Base-by-base conservation (phyloP, 2,888 invertebrate species). In the Nysson spinosus region DNA sequence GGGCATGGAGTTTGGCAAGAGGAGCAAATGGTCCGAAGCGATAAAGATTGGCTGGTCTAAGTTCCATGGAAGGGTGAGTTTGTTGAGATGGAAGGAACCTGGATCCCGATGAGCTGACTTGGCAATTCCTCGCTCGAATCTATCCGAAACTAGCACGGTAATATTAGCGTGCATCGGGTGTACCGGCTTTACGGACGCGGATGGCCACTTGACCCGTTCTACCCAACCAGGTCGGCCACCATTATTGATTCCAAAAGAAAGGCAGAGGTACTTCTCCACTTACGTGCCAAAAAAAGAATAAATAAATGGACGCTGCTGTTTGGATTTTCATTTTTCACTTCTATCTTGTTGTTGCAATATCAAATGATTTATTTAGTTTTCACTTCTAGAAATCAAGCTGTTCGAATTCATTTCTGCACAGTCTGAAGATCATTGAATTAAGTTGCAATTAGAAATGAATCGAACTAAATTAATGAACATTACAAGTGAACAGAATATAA, bases 151-250 rank as follows among this genome's bases (percentile, higher is more conserved):
- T 77, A 69, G 71, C 70, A 43, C 75, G 72, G 73, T 79, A 77
- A 81, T 83, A 82, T 83, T 79, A 75, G 72, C 69, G 57, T 20
- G 69, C 64, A 64, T 58, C 58, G 69, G 67, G 52, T 37, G 56
- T 60, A 58, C 35, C 49, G 50, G 57, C 67, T 77, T 68, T 62
- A 69, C 61, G 64, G 63, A 39, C 70, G 63, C 63, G 77, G 66
- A 60, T 78, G 77, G 71, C 75, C 79, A 83, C 83, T 83, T 78
- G 83, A 83, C 83, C 82, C 70, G 71, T 55, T 77, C 79, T 50
- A 47, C 57, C 42, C 26, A 37, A 20, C 32, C 75, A 62, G 69
- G 64, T 70, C 71, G 69, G 63, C 58, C 52, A 39, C 50, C 70
- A 75, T 78, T 82, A 83, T 83, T 77, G 82, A 82, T 79, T 80